Base-by-base conservation (phyloP, 2,797 vertebrate species). In the Mus minutoides region DNA sequence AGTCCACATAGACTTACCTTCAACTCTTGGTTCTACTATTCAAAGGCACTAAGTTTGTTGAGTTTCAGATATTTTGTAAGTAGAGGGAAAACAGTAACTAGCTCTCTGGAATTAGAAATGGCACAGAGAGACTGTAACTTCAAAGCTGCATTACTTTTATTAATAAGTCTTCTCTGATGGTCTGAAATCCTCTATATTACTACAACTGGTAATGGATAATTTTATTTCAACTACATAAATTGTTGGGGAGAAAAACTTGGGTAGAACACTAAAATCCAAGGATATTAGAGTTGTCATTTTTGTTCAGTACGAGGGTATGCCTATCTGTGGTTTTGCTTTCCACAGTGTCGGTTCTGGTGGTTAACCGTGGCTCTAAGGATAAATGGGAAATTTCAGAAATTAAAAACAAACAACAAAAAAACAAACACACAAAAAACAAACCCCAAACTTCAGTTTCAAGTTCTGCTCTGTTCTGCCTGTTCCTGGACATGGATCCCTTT, bases 211-310 rank as follows among this genome's bases (percentile, higher is more conserved):
- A 64, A 89, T 62, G 37, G 19, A 62, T 58, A 60, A 67, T 60
- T 95, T 95, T 46, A 92, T 86, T 85, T 96, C 82, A 92, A 73
- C 80, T 73, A 91, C 40, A 73, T 93, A 86, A 83, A 34, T 67
- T 94, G 89, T n/a, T 87, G 34, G 56, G 24, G 24, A 79, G 54
- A n/a, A 92, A 94, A 96, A 83, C 21, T 17, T 83, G 29, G 56
- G 22, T 83, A 34, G 43, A 62, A 95, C 67, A 77, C 24, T 76
- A 76, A 96, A 92, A 77, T 60, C 62, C 10, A 84, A 24, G 22
- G 13, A 67, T 54, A 96, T 43, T 71, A 92, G 87, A 88, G 54
- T 31, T 26, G 58, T 34, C 31, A 77, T 69, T 75, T 52, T 95
- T 85, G 40, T 54, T 75, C 58, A 90, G 10, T 16, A 37, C 4